Conservation (phyloP, 1,140 invertebrate genomes). For the Aleiodes sp. region DNA sequence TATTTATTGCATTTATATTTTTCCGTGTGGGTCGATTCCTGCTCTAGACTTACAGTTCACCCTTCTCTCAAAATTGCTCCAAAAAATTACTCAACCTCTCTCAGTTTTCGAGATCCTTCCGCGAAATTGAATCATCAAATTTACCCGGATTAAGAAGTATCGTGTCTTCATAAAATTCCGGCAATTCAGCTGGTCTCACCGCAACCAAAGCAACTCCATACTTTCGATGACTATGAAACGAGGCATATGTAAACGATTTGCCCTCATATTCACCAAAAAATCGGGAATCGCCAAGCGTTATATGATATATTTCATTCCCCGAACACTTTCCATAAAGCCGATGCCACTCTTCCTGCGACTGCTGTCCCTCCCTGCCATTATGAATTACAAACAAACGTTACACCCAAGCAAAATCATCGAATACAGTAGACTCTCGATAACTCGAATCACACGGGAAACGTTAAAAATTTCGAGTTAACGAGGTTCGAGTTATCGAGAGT, state of each 20-base stretch:
- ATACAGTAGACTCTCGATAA: too few species aligned
- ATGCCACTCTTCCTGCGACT: slow-evolving; percentile 97
- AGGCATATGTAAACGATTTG: slow-evolving; percentile 98
- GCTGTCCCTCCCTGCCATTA: slow-evolving; percentile 89
- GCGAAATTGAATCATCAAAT: not conserved
- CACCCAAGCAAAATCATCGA: too few species aligned
- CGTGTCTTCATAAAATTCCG: slow-evolving; percentile 93
- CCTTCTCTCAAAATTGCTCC: too few species aligned
- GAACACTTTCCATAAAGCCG: slow-evolving; percentile 95
- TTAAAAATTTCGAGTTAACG: too few species aligned
- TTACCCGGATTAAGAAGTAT: slow-evolving; percentile 91
- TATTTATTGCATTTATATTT: too few species aligned
- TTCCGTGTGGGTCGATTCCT: too few species aligned
- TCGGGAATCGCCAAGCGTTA: slow-evolving; percentile 90
- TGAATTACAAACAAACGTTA: too few species aligned
- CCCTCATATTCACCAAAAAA: slow-evolving; percentile 99
- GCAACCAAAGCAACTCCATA: slow-evolving; percentile 97
- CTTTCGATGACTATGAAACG: slow-evolving; percentile 98
- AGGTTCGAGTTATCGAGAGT: too few species aligned
- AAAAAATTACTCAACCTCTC: too few species aligned
- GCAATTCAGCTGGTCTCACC: slow-evolving; percentile 89
- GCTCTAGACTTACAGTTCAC: too few species aligned
- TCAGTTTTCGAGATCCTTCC: too few species aligned
- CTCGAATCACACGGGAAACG: too few species aligned
- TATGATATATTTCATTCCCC: slow-evolving; percentile 99